phyloP scores from a whole-genome alignment of 2,888 invertebrate species.

The Drosophila histrio region DNA sequence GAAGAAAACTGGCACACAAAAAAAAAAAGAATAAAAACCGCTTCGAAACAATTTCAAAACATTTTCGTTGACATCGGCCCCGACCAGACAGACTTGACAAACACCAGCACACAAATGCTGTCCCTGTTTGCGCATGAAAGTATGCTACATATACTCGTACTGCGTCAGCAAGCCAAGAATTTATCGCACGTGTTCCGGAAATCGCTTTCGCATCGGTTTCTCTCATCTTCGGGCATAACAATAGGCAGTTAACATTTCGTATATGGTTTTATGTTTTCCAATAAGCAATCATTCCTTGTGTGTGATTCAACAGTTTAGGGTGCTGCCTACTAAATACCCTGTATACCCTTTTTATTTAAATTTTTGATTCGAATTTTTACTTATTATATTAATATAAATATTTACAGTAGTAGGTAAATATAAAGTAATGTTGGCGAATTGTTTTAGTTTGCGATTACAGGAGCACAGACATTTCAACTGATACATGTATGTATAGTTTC shows the following conservation, averaged over 20 bases:
- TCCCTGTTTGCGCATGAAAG: conserved; percentile 59
- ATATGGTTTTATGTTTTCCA: too few species aligned
- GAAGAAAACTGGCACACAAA: conserved; percentile 4
- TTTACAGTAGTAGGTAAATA: background rate
- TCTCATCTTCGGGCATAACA: background rate
- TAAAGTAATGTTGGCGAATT: background rate
- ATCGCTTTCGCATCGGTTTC: conserved; percentile 1
- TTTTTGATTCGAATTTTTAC: background rate
- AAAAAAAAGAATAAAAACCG: conserved; percentile 1
- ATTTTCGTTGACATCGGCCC: conserved; percentile 69
- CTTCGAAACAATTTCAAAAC: conserved; percentile 71
- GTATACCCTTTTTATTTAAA: background rate
- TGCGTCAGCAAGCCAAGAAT: conserved; percentile 23
- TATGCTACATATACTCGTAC: conserved; percentile 53
- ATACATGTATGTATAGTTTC: conserved; percentile 40
- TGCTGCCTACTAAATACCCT: background rate
- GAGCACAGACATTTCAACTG: background rate
- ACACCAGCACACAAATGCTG: conserved; percentile 21
- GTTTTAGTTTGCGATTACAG: background rate
- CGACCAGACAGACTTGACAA: conserved; percentile 19
- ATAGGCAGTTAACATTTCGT: background rate
- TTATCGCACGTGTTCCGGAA: conserved; percentile 33
- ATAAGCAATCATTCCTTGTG: background rate
- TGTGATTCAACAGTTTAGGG: background rate
- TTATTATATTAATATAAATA: background rate